Evolutionary conservation across 2,113 vertebrate species (phyloP).

Genomic region (Bambusicola thoracicus): DNA sequence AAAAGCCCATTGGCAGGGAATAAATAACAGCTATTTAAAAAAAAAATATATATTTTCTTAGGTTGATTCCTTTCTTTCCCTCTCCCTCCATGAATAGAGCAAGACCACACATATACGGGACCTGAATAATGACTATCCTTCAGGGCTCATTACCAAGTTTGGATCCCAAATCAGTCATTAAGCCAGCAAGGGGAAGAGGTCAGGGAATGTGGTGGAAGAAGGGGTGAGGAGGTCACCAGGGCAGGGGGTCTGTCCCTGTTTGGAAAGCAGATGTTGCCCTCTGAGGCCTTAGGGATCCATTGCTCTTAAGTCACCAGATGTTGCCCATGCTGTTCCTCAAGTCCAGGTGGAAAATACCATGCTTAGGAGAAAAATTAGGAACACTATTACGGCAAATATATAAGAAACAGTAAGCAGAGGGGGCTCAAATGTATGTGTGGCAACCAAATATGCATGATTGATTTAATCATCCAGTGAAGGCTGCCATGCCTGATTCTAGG

Average conservation of each 20-base stretch:
- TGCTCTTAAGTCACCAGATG: slow-evolving; percentile 44
- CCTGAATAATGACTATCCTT: slow-evolving; percentile 23
- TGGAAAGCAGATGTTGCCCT: slow-evolving; percentile 52
- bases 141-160: slow-evolving; percentile 26
- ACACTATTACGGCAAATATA: neutral
- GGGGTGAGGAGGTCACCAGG: slow-evolving; percentile 34
- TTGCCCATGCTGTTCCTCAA: slow-evolving; percentile 14
- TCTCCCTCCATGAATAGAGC: neutral
- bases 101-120: neutral
- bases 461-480: neutral
- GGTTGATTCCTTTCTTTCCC: neutral
- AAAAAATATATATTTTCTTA: no score
- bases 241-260: slow-evolving; percentile 23
- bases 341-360: slow-evolving; percentile 46
- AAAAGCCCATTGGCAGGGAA: neutral
- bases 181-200: slow-evolving; percentile 47
- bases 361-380: neutral
- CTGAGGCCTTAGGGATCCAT: neutral
- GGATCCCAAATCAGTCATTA: slow-evolving; percentile 59
- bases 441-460: neutral
- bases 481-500: neutral
- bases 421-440: neutral
- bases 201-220: neutral
- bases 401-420: neutral
- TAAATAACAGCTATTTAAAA: neutral